Evolutionary conservation across 2,797 vertebrate species (phyloP).

Genomic region (Epinephelus coioides): DNA sequence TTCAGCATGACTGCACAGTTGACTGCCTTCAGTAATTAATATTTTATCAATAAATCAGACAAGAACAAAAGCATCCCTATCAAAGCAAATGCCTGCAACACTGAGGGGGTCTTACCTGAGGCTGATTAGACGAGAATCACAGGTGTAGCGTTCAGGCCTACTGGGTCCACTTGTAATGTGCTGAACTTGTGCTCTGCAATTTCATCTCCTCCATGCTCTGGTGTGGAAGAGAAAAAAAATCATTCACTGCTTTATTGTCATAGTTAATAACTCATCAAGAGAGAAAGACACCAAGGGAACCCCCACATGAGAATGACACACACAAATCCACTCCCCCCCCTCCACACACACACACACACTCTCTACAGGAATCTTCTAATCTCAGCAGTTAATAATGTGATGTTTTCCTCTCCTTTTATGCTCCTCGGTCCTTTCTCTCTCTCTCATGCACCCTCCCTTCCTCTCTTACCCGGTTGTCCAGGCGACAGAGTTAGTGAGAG

Average conservation of each 20-base stretch:
- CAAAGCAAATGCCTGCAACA: constrained; percentile 18
- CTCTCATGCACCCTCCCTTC: constrained; percentile 62
- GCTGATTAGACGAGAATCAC: constrained; percentile 60
- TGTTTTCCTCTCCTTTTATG: constrained; percentile 67
- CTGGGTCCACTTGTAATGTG: constrained; percentile 68
- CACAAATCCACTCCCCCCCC: constrained; percentile 38
- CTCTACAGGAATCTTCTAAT: constrained; percentile 66
- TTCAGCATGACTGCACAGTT: not conserved
- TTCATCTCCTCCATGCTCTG: constrained; percentile 66
- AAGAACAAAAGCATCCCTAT: constrained; percentile 21
- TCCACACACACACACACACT: constrained; percentile 3
- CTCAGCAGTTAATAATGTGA: constrained; percentile 67
- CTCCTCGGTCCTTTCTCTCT: constrained; percentile 62
- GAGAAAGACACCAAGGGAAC: constrained; percentile 41
- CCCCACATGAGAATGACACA: constrained; percentile 47
- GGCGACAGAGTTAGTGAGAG: constrained; percentile 84
- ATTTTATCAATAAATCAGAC: constrained; percentile 2
- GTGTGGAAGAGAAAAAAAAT: constrained; percentile 37
- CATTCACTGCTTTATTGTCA: constrained; percentile 64
- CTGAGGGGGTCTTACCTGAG: constrained; percentile 75
- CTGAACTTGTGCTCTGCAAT: constrained; percentile 75
- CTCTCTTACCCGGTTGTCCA: constrained; percentile 83
- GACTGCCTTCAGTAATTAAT: not conserved
- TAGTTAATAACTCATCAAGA: constrained; percentile 74
- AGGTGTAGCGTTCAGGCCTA: constrained; percentile 75